Conservation (phyloP, 2,113 vertebrate genomes). For the Tenebrosternarchus preto region DNA sequence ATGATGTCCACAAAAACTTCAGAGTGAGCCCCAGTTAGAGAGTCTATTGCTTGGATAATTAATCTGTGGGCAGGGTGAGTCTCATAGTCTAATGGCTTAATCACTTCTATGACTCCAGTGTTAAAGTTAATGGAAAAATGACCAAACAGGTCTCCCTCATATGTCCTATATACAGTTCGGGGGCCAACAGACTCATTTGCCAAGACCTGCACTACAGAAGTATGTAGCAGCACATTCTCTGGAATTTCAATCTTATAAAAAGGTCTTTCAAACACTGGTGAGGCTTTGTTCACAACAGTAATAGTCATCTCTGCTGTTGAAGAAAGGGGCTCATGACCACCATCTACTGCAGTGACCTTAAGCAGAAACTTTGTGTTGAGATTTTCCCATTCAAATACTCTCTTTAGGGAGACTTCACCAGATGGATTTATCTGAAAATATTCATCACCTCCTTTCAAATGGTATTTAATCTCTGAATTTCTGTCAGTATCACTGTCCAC, state of each 20-base stretch:
- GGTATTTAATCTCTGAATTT: constrained; percentile 79
- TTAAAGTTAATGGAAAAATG: constrained; percentile 83
- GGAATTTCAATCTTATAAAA: constrained; percentile 83
- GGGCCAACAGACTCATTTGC: constrained; percentile 81
- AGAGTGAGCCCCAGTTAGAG: constrained; percentile 74
- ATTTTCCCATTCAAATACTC: constrained; percentile 72
- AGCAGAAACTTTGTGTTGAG: constrained; percentile 77
- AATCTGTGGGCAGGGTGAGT: constrained; percentile 83
- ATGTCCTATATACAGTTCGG: constrained; percentile 80
- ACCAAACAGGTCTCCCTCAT: constrained; percentile 80
- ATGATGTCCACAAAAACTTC: constrained; percentile 83
- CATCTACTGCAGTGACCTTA: constrained; percentile 78
- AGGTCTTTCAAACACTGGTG: constrained; percentile 82
- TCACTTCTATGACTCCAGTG: constrained; percentile 78
- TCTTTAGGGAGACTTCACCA: constrained; percentile 80
- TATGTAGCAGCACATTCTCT: constrained; percentile 77
- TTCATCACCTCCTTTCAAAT: constrained; percentile 76
- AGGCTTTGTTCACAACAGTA: constrained; percentile 80
- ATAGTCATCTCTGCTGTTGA: constrained; percentile 76
- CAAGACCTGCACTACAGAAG: constrained; percentile 79
- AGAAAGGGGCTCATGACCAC: constrained; percentile 76
- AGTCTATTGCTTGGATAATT: constrained; percentile 80
- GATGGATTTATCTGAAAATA: constrained; percentile 78
- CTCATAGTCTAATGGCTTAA: constrained; percentile 81
- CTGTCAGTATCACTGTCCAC: constrained; percentile 77